Percentiles rank a stretch among this genome's conserved stretches.
phyloP scores from a whole-genome alignment of 2,888 invertebrate genomes.

The Poecilus cupreus region DNA sequence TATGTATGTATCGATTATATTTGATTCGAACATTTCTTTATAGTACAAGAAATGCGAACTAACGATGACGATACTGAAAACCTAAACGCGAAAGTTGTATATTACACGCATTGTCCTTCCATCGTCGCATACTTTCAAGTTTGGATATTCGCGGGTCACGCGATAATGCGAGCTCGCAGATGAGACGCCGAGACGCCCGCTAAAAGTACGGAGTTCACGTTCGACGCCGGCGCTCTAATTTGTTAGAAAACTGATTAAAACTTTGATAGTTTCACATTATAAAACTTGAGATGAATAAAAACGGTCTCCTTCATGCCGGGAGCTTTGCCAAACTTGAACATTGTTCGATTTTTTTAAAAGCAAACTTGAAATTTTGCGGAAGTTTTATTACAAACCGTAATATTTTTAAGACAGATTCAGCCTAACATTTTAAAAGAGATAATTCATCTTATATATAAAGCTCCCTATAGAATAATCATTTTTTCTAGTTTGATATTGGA shows the following conservation, averaged over 20 bases:
- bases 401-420: background rate
- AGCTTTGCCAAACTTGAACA: constrained; percentile 21
- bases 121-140: background rate
- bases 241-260: constrained; percentile 57
- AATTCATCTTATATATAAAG: no score
- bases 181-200: constrained; percentile 4
- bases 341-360: constrained; percentile 22
- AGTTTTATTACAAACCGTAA: background rate
- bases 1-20: no score
- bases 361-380: constrained; percentile 4
- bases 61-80: no score
- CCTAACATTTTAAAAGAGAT: background rate
- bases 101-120: background rate
- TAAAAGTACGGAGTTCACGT: constrained; percentile 41
- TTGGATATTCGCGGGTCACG: background rate
- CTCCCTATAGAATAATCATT: no score
- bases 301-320: background rate
- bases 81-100: background rate
- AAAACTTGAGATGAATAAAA: constrained; percentile 52
- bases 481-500: no score
- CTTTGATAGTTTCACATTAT: constrained; percentile 55
- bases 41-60: no score
- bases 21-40: no score
- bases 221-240: constrained; percentile 39
- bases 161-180: constrained; percentile 1